Base-by-base conservation (phyloP, 2,113 vertebrate genomes). In the Peucedramus taeniatus region DNA sequence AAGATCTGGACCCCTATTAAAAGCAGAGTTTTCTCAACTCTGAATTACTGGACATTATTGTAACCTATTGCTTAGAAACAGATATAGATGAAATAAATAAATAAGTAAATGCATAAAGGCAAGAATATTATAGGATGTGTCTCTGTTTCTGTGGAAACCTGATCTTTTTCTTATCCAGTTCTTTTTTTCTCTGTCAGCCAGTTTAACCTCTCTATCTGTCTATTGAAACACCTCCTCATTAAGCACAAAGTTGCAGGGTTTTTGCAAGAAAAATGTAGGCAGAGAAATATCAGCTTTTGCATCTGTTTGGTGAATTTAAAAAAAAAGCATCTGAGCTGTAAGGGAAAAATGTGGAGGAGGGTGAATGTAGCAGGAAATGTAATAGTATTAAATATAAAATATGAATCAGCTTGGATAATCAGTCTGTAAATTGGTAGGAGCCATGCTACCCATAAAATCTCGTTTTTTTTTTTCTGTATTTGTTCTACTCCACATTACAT, bases 91-190 rank as follows among this genome's bases (percentile, higher is more conserved):
- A 95, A 96, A 90, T 93, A 83, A 95, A 95, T 89, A 82, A 95
- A 92, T 88, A 83, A 94, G 90, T 87, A 93, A 89, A 95, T 82
- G 8, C 13, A 75, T 63, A 47, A 90, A 84, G 71, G 82, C 81
- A 72, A 87, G 91, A 96, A 65, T 96, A 96, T 97, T 91, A 88
- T 92, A 95, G 95, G 93, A 89, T 87, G 60, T 88, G 76, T 64
- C 89, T 96, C 95, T 74, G 96, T 98, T 97, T 95, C 97, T 72
- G 85, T 95, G 87, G 96, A 94, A 97, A 97, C 93, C n/a, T 76
- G 82, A 90, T 97, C 78, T 93, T 97, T 87, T 81, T 85, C 88
- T 95, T 96, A 94, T 61, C 88, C 83, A 44, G 21, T 89, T 97
- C 35, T 96, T 95, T 96, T 95, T 95, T 69, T 33, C 77, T 90